Percentiles rank a stretch among this genome's conserved stretches.
Conservation (phyloP, 2,888 invertebrate species). For the Agrochola lota region DNA sequence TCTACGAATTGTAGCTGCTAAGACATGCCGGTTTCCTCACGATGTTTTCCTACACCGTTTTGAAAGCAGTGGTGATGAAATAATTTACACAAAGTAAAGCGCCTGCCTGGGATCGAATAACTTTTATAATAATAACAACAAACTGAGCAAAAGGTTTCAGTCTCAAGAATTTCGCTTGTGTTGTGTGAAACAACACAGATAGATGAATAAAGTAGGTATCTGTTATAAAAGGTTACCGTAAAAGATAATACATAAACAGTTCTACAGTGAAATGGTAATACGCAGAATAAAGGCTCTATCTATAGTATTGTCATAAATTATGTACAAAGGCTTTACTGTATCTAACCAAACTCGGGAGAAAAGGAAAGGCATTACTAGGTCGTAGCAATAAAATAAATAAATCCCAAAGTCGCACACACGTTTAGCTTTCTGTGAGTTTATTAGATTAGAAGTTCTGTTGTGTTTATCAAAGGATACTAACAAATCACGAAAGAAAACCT, state of each 20-base stretch:
- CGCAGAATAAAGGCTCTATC: background rate
- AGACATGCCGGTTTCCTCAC: too few relatives aligned
- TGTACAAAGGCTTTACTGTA: constrained; percentile 13
- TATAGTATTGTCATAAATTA: constrained; percentile 5
- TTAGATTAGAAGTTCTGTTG: constrained; percentile 34
- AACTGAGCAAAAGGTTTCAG: background rate
- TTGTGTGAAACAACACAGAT: background rate
- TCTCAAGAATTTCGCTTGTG: background rate
- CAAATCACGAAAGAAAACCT: constrained; percentile 42
- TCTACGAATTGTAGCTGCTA: too few relatives aligned
- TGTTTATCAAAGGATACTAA: constrained; percentile 43
- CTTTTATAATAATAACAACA: background rate
- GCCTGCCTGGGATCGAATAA: too few relatives aligned
- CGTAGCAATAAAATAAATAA: constrained; percentile 42
- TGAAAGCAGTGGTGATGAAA: too few relatives aligned
- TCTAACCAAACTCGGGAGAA: background rate
- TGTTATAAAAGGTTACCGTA: background rate
- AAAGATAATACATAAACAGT: constrained; percentile 14
- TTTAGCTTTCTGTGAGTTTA: constrained; percentile 39
- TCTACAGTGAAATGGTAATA: background rate
- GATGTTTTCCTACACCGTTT: too few relatives aligned
- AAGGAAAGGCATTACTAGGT: constrained; percentile 20
- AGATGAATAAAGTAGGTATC: background rate
- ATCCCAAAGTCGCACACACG: constrained; percentile 31
- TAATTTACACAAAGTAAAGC: too few relatives aligned